Evolutionary conservation across 2,113 vertebrate species (phyloP), one percentile per base, ranked within the genome.

Genomic region (Psilopogon haemacephalus): DNA sequence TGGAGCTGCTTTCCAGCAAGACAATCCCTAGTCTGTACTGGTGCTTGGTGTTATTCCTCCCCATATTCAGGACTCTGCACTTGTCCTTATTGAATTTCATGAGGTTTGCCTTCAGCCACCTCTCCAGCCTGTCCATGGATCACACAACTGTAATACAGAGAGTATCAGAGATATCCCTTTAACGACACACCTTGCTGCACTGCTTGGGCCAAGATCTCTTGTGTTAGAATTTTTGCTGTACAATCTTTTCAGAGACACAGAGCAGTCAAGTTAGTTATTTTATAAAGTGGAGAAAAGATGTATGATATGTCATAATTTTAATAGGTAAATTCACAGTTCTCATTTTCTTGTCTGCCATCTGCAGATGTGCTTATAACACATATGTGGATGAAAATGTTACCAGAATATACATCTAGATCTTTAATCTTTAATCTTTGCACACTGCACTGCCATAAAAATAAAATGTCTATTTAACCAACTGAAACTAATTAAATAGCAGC

Each of bases 171-270:
- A 26, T 73, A 32, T 26, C 16, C 23, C 59, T 55, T 73, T 33
- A 58, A 50, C 26, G 48, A 20, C 40, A 79, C 0, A 0, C 20
- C 50, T 86, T 52, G n/a, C n/a, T 15, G 7, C 0, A 0, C 50
- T 93, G 30, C 40, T 70, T 50, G 28, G 37, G 84, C 44, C 12
- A 17, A 84, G 54, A 59, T 16, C 15, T 67, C 68, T 37, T 62
- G 15, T 15, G 32, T 74, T 52, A 28, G 21, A 88, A 38, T 12
- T 26, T 30, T 63, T 85, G 32, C 24, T 37, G 28, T 50, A 64
- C 2, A 1, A 84, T 86, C 40, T 40, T 12, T 50, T 17, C 40
- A 58, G 21, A 33, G 70, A 21, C 3, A 63, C 4, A 59, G 64
- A 69, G 6, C 14, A 80, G 19, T 33, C 4, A 3, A 70, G 42